Evolutionary conservation across 2,888 invertebrate genomes (phyloP), one percentile per base, ranked within the genome.

Genomic region (Charanyca ferruginea): DNA sequence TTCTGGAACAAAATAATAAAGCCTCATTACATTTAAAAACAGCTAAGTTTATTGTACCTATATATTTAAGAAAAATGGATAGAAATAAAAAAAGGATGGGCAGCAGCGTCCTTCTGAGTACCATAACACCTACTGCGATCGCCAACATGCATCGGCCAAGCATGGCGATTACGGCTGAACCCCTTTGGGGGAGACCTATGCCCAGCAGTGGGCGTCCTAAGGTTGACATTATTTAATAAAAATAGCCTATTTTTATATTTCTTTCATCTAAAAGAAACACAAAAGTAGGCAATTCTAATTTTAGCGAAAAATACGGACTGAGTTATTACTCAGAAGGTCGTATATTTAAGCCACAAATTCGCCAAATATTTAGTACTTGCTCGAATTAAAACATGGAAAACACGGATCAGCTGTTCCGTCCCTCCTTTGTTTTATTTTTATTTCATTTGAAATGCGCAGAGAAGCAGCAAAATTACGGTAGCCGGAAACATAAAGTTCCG

Each of bases 281-380:
- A 48, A 65, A 60, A 72, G 58, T 51, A 59, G 22, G 4, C 11
- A 16, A 38, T 55, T 45, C 55, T 52, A 66, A 66, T 68, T 66
- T 62, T 45, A 51, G 52, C 25, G 32, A 51, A 53, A 71, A 73
- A 58, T 44, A 55, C 55, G 44, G 62, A 57, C 49, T 54, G 44
- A 73, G 54, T 67, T 59, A 67, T 69, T 65, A 42, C 44, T 35
- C 28, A 28, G 22, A 71, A 77, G 69, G 67, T 67, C 65, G 18
- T 73, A 59, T 60, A 63, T 64, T 66, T 65, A 42, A 53, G 53
- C 48, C 62, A 63, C 53, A 61, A 65, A 66, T 76, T 79, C 55
- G 58, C 63, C 64, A 60, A 73, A 66, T 59, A 73, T 79, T 81
- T 68, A 58, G 66, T 71, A 66, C 67, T 73, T 58, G 16, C 51